These are phyloP conservation scores for Mionectes macconnelli DNA, from an alignment of 2,113 vertebrate genomes.

Conservation along the genomic window DNA sequence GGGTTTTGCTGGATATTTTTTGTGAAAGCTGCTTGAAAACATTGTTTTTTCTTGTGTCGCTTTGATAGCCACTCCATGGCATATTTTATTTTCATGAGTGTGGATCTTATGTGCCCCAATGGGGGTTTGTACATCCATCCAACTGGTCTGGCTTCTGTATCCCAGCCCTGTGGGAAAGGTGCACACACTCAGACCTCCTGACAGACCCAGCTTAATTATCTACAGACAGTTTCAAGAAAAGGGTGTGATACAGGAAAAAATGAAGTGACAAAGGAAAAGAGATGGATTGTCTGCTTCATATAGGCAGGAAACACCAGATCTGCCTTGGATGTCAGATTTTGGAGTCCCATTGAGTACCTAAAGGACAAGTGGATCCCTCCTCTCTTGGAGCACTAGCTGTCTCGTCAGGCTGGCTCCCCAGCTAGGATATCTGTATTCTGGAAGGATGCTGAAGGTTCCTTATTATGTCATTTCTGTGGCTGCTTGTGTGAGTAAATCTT, in stretches of 20 bases:
- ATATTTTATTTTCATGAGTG: fast-evolving
- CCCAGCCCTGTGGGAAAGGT: background rate
- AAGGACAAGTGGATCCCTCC: background rate
- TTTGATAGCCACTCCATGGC: background rate
- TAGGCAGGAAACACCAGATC: background rate
- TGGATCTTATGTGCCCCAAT: no score
- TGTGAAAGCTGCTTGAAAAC: background rate
- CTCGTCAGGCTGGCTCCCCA: background rate
- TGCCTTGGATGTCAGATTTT: background rate
- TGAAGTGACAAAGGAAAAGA: background rate
- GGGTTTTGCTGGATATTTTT: background rate
- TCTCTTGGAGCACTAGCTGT: background rate
- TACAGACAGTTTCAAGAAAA: background rate
- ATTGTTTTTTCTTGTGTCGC: background rate
- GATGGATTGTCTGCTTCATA: background rate
- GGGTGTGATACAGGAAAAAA: background rate
- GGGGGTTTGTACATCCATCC: background rate
- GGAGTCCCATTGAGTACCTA: fast-evolving
- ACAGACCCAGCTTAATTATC: background rate
- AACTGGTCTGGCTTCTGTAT: background rate
- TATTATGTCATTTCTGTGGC: background rate
- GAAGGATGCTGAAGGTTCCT: background rate
- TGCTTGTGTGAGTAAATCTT: conserved; percentile 14
- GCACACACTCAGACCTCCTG: background rate
- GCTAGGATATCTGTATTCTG: conserved; percentile 14